Percentiles rank a stretch among this genome's conserved stretches.
phyloP scores from a whole-genome alignment of 2,888 invertebrate species.

The Spodoptera exigua region DNA sequence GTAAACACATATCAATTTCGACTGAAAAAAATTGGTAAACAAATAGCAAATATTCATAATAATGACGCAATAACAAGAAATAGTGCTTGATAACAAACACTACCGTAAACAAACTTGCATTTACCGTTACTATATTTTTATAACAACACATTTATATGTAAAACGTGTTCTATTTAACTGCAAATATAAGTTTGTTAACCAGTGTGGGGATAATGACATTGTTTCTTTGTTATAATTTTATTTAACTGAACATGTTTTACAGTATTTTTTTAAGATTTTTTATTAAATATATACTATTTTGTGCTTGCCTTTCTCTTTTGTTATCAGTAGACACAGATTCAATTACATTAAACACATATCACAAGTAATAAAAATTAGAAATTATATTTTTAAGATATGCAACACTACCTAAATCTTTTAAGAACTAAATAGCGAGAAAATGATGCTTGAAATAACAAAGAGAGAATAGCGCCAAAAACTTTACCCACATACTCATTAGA shows the following conservation, averaged over 20 bases:
- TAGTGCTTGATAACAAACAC: conserved; percentile 60
- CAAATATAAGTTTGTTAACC: conserved; percentile 58
- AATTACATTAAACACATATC: too few relatives aligned
- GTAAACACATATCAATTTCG: background rate
- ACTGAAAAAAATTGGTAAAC: conserved; percentile 24
- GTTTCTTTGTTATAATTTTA: conserved; percentile 56
- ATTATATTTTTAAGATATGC: too few relatives aligned
- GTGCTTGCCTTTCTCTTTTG: too few relatives aligned
- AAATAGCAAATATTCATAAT: conserved; percentile 32
- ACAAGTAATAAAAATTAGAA: too few relatives aligned
- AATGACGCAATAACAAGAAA: conserved; percentile 62
- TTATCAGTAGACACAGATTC: too few relatives aligned
- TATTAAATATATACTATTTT: too few relatives aligned
- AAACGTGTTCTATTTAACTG: conserved; percentile 35
- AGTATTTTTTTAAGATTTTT: conserved; percentile 1
- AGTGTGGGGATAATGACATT: conserved; percentile 62
- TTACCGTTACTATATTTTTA: conserved; percentile 52
- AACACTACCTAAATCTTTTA: too few relatives aligned
- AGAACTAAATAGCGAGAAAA: too few relatives aligned
- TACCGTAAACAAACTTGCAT: conserved; percentile 55
- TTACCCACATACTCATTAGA: too few relatives aligned
- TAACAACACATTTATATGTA: conserved; percentile 53
- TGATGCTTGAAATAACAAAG: too few relatives aligned
- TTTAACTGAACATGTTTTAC: conserved; percentile 23
- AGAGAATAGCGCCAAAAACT: too few relatives aligned